Evolutionary conservation across 1,140 invertebrate species (phyloP).

Genomic region (Drosophila seguyi): DNA sequence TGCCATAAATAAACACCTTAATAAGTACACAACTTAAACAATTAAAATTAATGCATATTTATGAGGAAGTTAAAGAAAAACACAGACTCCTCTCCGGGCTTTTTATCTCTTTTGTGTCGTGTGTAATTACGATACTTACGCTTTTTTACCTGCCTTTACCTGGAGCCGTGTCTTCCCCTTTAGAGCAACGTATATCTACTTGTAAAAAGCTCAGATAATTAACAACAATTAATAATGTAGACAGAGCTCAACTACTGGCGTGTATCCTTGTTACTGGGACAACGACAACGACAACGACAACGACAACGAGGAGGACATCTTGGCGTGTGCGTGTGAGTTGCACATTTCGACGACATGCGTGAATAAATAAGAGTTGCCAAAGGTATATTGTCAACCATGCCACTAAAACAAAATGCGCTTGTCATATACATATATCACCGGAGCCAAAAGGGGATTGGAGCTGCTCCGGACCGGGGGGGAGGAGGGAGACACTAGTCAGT

Average conservation of each 20-base stretch:
- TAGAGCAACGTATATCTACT: too few relatives aligned
- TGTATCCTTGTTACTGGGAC: constrained; percentile 14
- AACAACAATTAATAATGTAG: constrained; percentile 74
- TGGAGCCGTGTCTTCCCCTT: too few relatives aligned
- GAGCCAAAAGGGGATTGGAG: constrained; percentile 18
- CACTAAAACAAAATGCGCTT: constrained; percentile 78
- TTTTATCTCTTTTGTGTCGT: constrained; percentile 6
- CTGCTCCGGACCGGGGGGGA: background rate
- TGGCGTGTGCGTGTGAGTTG: constrained; percentile 69
- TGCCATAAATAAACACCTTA: background rate
- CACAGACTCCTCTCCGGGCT: background rate
- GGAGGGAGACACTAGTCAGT: background rate
- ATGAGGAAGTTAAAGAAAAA: background rate
- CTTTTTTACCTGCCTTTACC: constrained; percentile 35
- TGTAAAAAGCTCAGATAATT: constrained; percentile 48
- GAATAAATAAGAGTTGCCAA: constrained; percentile 77
- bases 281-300: constrained; percentile 1
- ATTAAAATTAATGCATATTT: background rate
- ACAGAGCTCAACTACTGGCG: constrained; percentile 19
- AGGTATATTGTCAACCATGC: constrained; percentile 78
- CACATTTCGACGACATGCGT: constrained; percentile 75
- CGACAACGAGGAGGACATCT: constrained; percentile 8
- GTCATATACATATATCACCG: constrained; percentile 81
- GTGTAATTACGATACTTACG: constrained; percentile 41
- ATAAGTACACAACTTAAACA: background rate